Conservation (phyloP, 2,888 invertebrate species). For the Poecilobothrus nobilitatus region DNA sequence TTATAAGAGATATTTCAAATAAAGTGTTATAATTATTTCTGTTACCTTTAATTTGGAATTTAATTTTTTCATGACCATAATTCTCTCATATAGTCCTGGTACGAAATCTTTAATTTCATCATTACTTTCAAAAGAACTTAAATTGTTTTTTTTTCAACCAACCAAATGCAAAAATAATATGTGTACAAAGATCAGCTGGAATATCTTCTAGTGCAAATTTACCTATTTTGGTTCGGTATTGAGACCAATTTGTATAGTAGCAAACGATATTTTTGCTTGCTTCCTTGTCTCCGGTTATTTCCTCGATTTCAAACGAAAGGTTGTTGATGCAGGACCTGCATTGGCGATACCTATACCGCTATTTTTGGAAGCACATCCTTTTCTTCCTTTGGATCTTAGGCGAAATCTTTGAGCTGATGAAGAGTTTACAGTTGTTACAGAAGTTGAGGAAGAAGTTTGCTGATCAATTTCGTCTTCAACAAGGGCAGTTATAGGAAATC, state of each 20-base stretch:
- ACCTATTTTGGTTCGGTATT: conserved; percentile 83
- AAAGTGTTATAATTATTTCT: too few relatives aligned
- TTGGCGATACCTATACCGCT: conserved; percentile 44
- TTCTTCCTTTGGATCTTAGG: conserved; percentile 48
- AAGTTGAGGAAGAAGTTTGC: conserved; percentile 48
- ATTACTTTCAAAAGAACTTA: conserved; percentile 87
- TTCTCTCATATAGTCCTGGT: conserved; percentile 78
- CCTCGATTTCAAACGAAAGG: conserved; percentile 51
- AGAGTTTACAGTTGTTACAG: conserved; percentile 35
- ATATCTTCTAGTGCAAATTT: conserved; percentile 94
- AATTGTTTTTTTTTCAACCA: conserved; percentile 90
- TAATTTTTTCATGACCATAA: conserved; percentile 74
- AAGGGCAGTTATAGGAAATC: conserved; percentile 23
- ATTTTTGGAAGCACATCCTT: conserved; percentile 27
- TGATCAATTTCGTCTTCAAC: conserved; percentile 49
- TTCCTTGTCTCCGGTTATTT: conserved; percentile 49
- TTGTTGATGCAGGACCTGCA: conserved; percentile 52
- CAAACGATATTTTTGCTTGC: conserved; percentile 79
- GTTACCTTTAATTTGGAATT: conserved; percentile 75
- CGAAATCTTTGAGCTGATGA: conserved; percentile 54
- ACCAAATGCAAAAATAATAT: conserved; percentile 95
- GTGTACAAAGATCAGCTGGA: conserved; percentile 88
- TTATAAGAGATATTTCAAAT: too few relatives aligned
- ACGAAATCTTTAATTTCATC: conserved; percentile 93
- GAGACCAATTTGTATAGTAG: conserved; percentile 98